Conservation (phyloP, 2,888 invertebrate genomes). For the Nymphalis c-album region DNA sequence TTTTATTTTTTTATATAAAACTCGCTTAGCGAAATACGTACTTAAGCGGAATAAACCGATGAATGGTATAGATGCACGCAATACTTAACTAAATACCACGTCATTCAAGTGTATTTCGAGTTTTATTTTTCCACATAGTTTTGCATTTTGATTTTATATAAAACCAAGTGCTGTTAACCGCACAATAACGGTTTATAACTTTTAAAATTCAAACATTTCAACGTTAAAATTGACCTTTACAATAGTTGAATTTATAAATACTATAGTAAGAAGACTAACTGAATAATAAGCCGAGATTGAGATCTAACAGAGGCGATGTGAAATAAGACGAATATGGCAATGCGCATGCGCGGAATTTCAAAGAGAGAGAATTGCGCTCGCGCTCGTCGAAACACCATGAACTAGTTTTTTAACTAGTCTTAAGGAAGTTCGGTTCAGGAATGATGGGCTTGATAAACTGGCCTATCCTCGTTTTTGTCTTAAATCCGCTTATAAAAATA, state of each 20-base stretch:
- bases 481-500: constrained; percentile 17
- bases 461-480: constrained; percentile 18
- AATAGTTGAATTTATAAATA: constrained; percentile 20
- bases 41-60: constrained; percentile 39
- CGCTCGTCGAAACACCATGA: constrained; percentile 47
- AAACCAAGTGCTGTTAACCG: constrained; percentile 2
- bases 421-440: constrained; percentile 44
- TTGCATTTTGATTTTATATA: constrained; percentile 12
- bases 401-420: constrained; percentile 47
- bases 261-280: constrained; percentile 14
- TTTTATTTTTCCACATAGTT: constrained; percentile 27
- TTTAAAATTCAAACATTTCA: neutral
- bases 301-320: constrained; percentile 73
- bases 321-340: constrained; percentile 76
- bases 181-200: neutral
- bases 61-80: constrained; percentile 40
- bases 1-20: constrained; percentile 17
- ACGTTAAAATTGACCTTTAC: constrained; percentile 6
- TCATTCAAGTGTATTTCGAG: constrained; percentile 31
- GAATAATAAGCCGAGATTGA: constrained; percentile 74
- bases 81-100: constrained; percentile 38
- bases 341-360: constrained; percentile 67
- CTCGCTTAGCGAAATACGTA: constrained; percentile 14
- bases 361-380: constrained; percentile 57
- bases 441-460: constrained; percentile 35